Base-by-base conservation (phyloP, 2,888 invertebrate genomes). In the Rotaria magnacalcarata region DNA sequence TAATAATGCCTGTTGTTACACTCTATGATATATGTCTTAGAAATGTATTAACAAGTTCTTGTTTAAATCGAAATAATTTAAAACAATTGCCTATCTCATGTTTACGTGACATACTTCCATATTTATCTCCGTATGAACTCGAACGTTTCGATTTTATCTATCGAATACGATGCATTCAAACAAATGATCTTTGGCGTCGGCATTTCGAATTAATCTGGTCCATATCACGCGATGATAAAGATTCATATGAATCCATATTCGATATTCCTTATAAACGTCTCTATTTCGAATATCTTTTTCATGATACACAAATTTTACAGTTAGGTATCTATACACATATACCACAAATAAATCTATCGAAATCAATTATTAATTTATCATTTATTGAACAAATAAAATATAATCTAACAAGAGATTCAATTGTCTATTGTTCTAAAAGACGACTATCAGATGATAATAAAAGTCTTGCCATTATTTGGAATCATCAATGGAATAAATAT, bases 401-500 rank as follows among this genome's bases (percentile, higher is more conserved):
- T 47, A 80, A 80, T 80, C 24, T 80, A 47, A 47, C 43, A 24
- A 43, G 75, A 80, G 75, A 80, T 47, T 80, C 75, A 80, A 47
- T 80, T 47, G 24, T 80, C 14, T 80, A 80, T 80, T 80, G 75
- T 47, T 41, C 75, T 3, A 80, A 80, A 80, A 5, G n/a, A 47
- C 19, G 75, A 24, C n/a, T 80, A 41, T 11, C 14, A 24, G 34
- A 67, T 67, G 75, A 80, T 43, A 80, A 41, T 24, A 10, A 41
- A 80, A 43, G 21, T 47, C 47, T 80, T 43, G 8, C n/a, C 16
- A 21, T 80, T 21, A 21, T 80, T 7, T 80, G 75, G 75, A 80
- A 80, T 43, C n/a, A 80, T 80, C 43, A 80, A 80, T 80, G 75
- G 75, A 80, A 80, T 80, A 41, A 80, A 47, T 80, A 80, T 80